Percentiles rank a stretch among this genome's conserved stretches.
These are phyloP conservation scores for Poeciliopsis turneri DNA, from an alignment of 2,797 vertebrate genomes.

Conservation along the genomic window DNA sequence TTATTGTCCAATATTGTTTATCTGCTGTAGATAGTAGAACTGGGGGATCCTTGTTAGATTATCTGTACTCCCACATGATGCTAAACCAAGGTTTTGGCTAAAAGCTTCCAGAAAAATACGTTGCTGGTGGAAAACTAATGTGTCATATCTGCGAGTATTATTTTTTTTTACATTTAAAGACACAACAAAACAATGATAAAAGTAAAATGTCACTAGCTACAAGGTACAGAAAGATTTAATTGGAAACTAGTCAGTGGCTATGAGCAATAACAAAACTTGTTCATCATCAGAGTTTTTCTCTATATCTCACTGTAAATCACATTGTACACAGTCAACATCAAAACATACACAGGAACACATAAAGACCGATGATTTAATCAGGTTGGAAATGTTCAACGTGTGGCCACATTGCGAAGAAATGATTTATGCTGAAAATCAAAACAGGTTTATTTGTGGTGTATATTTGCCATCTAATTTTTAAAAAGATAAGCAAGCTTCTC, in stretches of 20 bases:
- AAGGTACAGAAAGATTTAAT: not conserved
- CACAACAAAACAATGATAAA: not conserved
- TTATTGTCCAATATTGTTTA: not conserved
- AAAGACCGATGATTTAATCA: not conserved
- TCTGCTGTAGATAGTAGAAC: not conserved
- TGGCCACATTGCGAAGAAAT: not conserved
- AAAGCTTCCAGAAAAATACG: not conserved
- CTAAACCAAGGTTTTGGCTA: not conserved
- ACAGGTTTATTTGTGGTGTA: not conserved
- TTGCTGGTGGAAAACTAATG: not conserved
- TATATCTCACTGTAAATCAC: not conserved
- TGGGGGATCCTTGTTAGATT: not conserved
- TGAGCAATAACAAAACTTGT: not conserved
- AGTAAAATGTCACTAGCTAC: not conserved
- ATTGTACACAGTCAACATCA: not conserved
- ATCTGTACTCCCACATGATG: not conserved
- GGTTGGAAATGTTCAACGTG: slow-evolving; percentile 6
- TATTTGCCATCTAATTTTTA: not conserved
- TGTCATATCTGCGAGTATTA: not conserved
- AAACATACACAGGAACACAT: not conserved
- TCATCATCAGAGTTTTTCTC: not conserved
- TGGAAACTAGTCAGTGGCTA: not conserved
- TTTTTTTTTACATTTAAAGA: not conserved
- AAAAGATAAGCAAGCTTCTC: not conserved
- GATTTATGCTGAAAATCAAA: not conserved